Percentiles rank a stretch among this genome's conserved stretches.
Conservation (phyloP, 1,140 invertebrate species). For the Pentalonia nigronervosa region DNA sequence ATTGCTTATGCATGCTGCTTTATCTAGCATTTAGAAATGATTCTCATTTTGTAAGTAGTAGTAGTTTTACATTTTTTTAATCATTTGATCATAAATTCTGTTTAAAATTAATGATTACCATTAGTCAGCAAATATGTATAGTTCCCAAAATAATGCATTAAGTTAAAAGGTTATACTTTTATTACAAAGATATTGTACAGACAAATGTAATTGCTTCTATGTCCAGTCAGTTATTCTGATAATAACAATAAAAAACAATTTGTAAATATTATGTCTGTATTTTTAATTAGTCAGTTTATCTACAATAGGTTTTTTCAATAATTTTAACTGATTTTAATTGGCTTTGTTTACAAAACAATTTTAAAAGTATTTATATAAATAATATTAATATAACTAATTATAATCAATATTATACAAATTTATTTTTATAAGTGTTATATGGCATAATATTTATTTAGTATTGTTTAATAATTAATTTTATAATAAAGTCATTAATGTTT, state of each 20-base stretch:
- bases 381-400: background rate
- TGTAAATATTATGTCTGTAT: too few relatives aligned
- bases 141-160: background rate
- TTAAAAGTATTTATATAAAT: background rate
- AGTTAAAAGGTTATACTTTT: background rate
- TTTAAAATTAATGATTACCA: background rate
- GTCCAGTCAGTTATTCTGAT: background rate
- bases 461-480: background rate
- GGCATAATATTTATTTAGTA: background rate
- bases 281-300: too few relatives aligned
- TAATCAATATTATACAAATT: background rate
- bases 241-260: background rate
- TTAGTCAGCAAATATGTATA: background rate
- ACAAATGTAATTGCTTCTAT: too few relatives aligned
- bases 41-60: background rate
- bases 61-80: background rate
- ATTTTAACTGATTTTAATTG: too few relatives aligned
- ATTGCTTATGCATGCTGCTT: constrained; percentile 13
- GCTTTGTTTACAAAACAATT: background rate
- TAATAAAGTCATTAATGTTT: background rate
- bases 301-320: too few relatives aligned
- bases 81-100: background rate
- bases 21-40: background rate
- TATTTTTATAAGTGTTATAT: background rate
- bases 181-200: background rate